phyloP scores from a whole-genome alignment of 2,113 vertebrate genomes.

The Stictonetta naevosa region DNA sequence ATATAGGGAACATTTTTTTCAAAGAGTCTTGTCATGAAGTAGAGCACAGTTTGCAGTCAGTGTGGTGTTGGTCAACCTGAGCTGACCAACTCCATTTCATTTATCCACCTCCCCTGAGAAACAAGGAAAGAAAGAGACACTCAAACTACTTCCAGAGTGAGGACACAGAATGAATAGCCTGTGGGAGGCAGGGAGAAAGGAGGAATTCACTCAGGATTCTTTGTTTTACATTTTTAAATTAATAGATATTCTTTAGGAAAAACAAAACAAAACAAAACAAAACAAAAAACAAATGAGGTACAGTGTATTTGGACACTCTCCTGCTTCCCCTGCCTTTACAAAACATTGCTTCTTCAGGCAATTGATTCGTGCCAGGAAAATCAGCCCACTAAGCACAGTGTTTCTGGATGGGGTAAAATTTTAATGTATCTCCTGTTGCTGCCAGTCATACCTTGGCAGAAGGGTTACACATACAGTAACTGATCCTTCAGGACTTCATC shows the following conservation, averaged over 20 bases:
- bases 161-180: neutral
- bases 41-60: neutral
- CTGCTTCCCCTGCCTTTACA: neutral
- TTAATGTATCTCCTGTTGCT: constrained; percentile 54
- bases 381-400: neutral
- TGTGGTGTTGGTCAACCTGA: neutral
- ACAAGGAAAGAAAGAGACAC: neutral
- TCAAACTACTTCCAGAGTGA: neutral
- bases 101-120: neutral
- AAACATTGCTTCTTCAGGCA: constrained; percentile 13
- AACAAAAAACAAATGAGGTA: neutral
- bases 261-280: neutral
- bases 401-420: neutral
- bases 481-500: constrained; percentile 40
- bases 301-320: neutral
- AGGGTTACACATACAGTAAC: constrained; percentile 36
- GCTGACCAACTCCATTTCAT: neutral
- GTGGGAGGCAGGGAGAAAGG: too few species aligned
- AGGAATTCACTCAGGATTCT: neutral
- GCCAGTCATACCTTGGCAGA: constrained; percentile 59
- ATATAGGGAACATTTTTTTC: neutral
- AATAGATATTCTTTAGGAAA: neutral
- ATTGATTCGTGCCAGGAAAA: constrained; percentile 21
- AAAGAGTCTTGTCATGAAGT: neutral
- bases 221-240: neutral